Evolutionary conservation across 2,113 vertebrate species (phyloP), one percentile per base, ranked within the genome.

Genomic region (Perognathus longimembris): DNA sequence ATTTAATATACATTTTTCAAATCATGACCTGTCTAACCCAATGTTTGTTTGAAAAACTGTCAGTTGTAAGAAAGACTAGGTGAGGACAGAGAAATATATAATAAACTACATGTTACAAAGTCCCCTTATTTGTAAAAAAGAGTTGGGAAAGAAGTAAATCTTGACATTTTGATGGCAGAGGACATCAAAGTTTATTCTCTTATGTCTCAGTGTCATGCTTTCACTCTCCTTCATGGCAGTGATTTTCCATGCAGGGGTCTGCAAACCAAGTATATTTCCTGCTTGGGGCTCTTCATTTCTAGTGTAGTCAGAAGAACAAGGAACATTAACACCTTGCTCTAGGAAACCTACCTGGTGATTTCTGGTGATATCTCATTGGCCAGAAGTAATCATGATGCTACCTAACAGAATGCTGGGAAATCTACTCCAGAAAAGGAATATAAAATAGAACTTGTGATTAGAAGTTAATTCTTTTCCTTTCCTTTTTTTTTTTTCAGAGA

Each of bases 1-100:
- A 22, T 74, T 50, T 90, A 66, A 90, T 77, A 42, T 38, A 22
- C 67, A 12, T 78, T 88, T 70, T 90, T 74, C 75, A 88, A 66
- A 32, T 34, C 66, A 92, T 71, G 34, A 42, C 7, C 21, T 32
- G 1, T 76, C 5, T 85, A 11, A 64, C 12, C 80, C 32, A 57
- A 32, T 66, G 45, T 6, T 88, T 73, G 34, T 14, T 61, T 57
- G n/a, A 92, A 93, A 89, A n/a, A 67, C 79, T 89, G 4, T 83
- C 45, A 92, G 20, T 70, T n/a, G 38, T 30, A 30, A 12, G 5
- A 78, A 88, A 20, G 38, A 85, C 75, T 74, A 70, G 76, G 7
- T 2, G 73, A 73, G 86, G 42, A 69, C 4, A 80, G 20, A 66
- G 74, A 79, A 82, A 80, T 73, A 64, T 75, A 73, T 54, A 64